Percentiles rank a stretch among this genome's conserved stretches.
Evolutionary conservation across 2,888 invertebrate species (phyloP).

Genomic region (Callinectes sapidus): DNA sequence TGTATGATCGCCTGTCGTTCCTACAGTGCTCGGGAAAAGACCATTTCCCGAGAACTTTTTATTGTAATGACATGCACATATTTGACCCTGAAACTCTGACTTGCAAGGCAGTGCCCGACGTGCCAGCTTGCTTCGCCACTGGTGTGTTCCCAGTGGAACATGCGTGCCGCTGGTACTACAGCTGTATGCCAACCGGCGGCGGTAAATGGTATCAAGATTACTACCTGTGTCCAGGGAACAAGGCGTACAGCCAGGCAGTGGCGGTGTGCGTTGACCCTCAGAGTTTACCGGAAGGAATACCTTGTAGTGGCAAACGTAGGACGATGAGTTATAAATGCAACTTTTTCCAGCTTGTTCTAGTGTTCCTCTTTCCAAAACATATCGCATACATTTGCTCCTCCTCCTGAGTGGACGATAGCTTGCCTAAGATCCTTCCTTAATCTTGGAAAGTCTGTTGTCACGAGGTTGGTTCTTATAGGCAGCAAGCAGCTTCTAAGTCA

Average conservation of each 20-base stretch:
- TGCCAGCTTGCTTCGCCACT: background rate
- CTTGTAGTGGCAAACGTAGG: slow-evolving; percentile 14
- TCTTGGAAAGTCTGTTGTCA: background rate
- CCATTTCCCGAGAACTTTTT: background rate
- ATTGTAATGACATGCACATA: slow-evolving; percentile 6
- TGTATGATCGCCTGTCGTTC: slow-evolving; percentile 25
- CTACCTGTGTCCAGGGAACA: background rate
- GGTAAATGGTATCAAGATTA: slow-evolving; percentile 22
- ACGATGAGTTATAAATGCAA: background rate
- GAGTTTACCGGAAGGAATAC: background rate
- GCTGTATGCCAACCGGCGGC: background rate
- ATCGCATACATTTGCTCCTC: slow-evolving; percentile 35
- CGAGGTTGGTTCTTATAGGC: background rate
- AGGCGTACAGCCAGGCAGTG: slow-evolving; percentile 30
- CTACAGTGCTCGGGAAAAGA: slow-evolving; percentile 2
- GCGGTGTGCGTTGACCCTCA: slow-evolving; percentile 33
- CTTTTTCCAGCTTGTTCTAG: slow-evolving; percentile 4
- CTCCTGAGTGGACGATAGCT: background rate
- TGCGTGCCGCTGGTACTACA: slow-evolving; percentile 45
- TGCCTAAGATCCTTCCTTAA: background rate
- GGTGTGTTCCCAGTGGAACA: slow-evolving; percentile 38
- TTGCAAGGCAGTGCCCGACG: background rate
- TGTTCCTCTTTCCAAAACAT: slow-evolving; percentile 34
- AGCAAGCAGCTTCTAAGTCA: background rate
- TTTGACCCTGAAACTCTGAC: slow-evolving; percentile 36